phyloP scores from a whole-genome alignment of 2,113 vertebrate species.

The Calypte anna region DNA sequence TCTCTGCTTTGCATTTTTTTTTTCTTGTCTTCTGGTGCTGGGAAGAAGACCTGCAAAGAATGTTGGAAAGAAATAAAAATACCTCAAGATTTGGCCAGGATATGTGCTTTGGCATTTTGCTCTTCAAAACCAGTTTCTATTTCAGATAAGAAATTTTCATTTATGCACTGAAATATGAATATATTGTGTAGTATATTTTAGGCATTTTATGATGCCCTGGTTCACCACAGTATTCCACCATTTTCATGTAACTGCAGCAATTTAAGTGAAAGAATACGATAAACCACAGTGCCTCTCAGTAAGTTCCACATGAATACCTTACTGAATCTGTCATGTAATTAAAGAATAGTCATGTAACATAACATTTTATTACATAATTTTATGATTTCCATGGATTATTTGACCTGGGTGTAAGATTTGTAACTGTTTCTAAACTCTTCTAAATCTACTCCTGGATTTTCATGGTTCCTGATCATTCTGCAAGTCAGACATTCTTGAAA shows the following conservation, averaged over 20 bases:
- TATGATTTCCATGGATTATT: neutral
- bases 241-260: neutral
- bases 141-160: neutral
- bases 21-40: neutral
- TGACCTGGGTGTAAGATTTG: neutral
- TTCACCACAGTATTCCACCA: rapidly evolving
- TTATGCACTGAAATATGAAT: neutral
- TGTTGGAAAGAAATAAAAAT: neutral
- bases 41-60: neutral
- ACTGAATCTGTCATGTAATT: neutral
- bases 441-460: neutral
- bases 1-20: neutral
- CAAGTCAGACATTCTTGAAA: neutral
- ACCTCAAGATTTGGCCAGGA: neutral
- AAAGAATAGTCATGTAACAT: neutral
- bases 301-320: neutral
- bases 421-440: neutral
- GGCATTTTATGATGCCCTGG: neutral
- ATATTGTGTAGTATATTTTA: neutral
- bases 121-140: neutral
- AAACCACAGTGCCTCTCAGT: neutral
- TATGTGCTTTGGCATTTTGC: neutral
- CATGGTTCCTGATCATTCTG: neutral
- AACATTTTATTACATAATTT: neutral
- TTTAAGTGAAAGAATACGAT: neutral